Base-by-base conservation (phyloP, 2,888 invertebrate genomes). In the Heliconius charithonia region DNA sequence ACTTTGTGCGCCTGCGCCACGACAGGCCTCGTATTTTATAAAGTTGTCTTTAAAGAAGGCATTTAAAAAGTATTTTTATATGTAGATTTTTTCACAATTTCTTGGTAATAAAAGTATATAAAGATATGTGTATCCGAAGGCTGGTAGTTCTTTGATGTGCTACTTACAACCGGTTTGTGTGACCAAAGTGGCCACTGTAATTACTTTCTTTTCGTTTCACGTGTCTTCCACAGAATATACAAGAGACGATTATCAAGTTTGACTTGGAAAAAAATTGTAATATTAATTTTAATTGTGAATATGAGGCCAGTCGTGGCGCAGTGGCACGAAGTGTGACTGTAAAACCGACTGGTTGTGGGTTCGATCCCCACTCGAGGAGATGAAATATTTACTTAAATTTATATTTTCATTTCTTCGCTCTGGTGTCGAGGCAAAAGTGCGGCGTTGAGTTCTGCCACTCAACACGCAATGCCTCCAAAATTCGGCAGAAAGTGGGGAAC, bases 191-290 rank as follows among this genome's bases (percentile, higher is more conserved):
- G 29, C 7, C 71, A 32, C 59, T 72, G 69, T 56, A 37, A 56
- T 72, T 72, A 72, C 71, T 72, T 69, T 69, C 41, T 69, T 69
- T 41, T 69, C 25, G 67, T 37, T 37, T 67, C 37, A 66, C 66
- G 66, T 16, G n/a, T 69, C 67, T 41, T 41, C 37, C n/a, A 41
- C 10, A 41, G 25, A 69, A 69, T 67, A 59, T 37, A 37, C 4
- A 32, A 67, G 32, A 67, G 4, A 12, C 29, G n/a, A n/a, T 69
- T 69, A 41, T n/a, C 67, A 13, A 41, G 41, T 41, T 41, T 25
- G 6, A 19, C 37, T 3, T 59, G 10, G 10, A 59, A 59, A 59
- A 59, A 59, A 22, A 51, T 4, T 51, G 16, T 19, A 51, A 51
- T 51, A n/a, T n/a, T n/a, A n/a, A n/a, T n/a, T n/a, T n/a, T n/a